phyloP scores from a whole-genome alignment of 2,797 vertebrate genomes.

The Cygnus olor region DNA sequence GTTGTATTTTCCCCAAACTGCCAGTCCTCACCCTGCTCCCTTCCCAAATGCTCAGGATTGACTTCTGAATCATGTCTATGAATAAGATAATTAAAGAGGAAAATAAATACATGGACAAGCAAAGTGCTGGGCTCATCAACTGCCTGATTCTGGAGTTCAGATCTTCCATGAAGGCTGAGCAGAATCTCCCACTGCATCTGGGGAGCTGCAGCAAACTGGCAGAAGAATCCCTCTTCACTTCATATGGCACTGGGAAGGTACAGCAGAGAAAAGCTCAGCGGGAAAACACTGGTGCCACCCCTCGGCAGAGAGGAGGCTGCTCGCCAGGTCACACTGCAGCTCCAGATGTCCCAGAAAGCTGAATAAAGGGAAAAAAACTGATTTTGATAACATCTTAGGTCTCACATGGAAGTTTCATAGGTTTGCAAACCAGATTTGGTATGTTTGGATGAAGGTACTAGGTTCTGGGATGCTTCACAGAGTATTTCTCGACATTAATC shows the following conservation, averaged over 20 bases:
- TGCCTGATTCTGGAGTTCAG: neutral
- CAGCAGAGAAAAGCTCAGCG: neutral
- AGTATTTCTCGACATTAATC: neutral
- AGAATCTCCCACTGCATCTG: neutral
- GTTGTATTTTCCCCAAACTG: neutral
- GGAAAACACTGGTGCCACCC: neutral
- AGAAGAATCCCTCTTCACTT: neutral
- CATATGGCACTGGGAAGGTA: rapidly evolving
- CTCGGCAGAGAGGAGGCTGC: neutral
- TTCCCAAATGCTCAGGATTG: neutral
- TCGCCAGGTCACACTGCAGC: neutral
- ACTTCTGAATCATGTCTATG: neutral
- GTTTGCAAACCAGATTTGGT: neutral
- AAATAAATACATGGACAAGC: neutral
- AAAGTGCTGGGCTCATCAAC: neutral
- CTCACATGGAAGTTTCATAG: rapidly evolving
- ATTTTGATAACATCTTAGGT: rapidly evolving
- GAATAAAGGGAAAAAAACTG: neutral
- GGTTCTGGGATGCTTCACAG: neutral
- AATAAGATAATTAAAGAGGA: neutral
- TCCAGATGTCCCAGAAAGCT: neutral
- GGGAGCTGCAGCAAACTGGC: neutral
- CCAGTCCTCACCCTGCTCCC: neutral
- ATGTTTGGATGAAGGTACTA: neutral
- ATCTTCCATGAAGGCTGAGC: rapidly evolving